Conservation (phyloP, 2,113 vertebrate species). For the Calidris pygmaea region DNA sequence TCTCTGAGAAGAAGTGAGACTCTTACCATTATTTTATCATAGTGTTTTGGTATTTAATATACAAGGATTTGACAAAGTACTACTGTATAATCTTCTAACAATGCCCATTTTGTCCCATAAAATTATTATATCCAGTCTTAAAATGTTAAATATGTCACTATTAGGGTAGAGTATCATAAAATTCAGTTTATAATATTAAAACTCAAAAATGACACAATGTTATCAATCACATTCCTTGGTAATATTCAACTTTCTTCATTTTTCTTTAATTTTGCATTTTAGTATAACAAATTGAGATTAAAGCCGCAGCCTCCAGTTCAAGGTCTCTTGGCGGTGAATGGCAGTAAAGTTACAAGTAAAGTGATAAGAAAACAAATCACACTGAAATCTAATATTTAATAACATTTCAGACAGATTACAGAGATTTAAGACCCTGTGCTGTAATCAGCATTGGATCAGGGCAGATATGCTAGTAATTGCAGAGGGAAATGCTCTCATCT, state of each 20-base stretch:
- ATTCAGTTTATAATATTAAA: slow-evolving; percentile 75
- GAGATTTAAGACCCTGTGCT: slow-evolving; percentile 30
- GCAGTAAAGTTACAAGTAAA: slow-evolving; percentile 10
- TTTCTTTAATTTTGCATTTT: slow-evolving; percentile 75
- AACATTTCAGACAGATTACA: slow-evolving; percentile 25
- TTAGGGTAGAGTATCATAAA: slow-evolving; percentile 61
- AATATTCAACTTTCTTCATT: slow-evolving; percentile 59
- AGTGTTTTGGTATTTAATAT: slow-evolving; percentile 72
- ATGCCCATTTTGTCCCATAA: slow-evolving; percentile 74
- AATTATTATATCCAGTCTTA: slow-evolving; percentile 76
- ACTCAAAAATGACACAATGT: slow-evolving; percentile 56
- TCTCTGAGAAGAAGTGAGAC: background rate
- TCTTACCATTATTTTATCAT: slow-evolving; percentile 59
- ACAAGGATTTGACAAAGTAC: slow-evolving; percentile 74
- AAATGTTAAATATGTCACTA: slow-evolving; percentile 76
- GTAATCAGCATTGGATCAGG: slow-evolving; percentile 7
- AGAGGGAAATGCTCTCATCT: background rate
- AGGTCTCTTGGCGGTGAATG: slow-evolving; percentile 48
- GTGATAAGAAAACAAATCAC: slow-evolving; percentile 53
- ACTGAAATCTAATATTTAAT: slow-evolving; percentile 35
- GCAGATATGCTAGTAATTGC: background rate
- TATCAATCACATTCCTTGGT: slow-evolving; percentile 67
- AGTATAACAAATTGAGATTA: slow-evolving; percentile 61
- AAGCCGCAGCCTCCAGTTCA: slow-evolving; percentile 34
- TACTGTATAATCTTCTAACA: slow-evolving; percentile 69